Base-by-base conservation (phyloP, 2,113 vertebrate species). In the Notarius lentiginosus region DNA sequence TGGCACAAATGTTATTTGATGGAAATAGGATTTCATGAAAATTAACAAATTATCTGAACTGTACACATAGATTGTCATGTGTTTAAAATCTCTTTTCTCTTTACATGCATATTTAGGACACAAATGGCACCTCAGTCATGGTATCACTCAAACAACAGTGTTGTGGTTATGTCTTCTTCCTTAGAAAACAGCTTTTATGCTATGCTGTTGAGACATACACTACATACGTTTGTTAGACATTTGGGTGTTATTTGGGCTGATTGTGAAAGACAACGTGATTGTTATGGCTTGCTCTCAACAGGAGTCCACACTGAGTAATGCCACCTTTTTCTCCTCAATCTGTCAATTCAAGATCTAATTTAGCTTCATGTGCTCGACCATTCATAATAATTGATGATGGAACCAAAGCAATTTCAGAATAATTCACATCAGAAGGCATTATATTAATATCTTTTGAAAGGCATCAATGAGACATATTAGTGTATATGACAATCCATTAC, bases 401-500 rank as follows among this genome's bases (percentile, higher is more conserved):
- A 76, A 47, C 24, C 17, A 51, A 75, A 84, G 9, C 30, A 24
- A 73, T 73, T 73, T 73, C 12, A 73, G 30, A 47, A 51, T 34
- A 75, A 84, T 75, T 84, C 5, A 47, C 11, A 10, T 76, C 56
- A 84, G 8, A 2, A 76, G 7, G 15, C 30, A 20, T 51, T 60
- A 49, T 49, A 49, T 27, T 75, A 76, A 60, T 75, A 41, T 61
- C 56, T 47, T 84, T 49, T 51, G 34, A 76, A 76, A 76, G 24
- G 20, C 56, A 20, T n/a, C 0, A 7, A 60, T n/a, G 30, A 58
- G 20, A 27, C 34, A 75, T 47, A 61, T 55, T 58, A 72, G 30
- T 60, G 34, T 61, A 75, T 73, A 49, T 75, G 83, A 84, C 80
- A 75, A 84, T 14, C 83, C 55, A 84, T 75, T 84, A 75, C 11